These are phyloP conservation scores for Orgyia antiqua DNA, from an alignment of 2,888 invertebrate species.

Conservation along the genomic window DNA sequence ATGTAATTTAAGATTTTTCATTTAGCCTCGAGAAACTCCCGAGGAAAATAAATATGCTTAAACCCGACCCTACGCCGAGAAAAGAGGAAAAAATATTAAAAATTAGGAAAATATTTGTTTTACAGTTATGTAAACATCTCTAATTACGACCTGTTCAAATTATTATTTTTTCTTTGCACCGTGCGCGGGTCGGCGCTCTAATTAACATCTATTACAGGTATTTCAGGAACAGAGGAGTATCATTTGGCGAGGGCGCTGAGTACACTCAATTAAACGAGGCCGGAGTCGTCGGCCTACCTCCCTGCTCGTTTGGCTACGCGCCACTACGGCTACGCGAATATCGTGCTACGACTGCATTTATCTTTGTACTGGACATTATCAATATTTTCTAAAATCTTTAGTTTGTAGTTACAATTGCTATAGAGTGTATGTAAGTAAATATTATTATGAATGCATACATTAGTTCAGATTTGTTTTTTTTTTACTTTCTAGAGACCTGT, in stretches of 20 bases:
- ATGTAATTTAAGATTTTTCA: slow-evolving; percentile 66
- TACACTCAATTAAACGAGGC: slow-evolving; percentile 73
- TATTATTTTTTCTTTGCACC: slow-evolving; percentile 69
- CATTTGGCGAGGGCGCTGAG: slow-evolving; percentile 72
- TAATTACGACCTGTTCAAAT: slow-evolving; percentile 77
- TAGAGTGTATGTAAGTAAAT: too few species aligned
- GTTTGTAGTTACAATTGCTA: too few species aligned
- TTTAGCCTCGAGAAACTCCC: slow-evolving; percentile 53
- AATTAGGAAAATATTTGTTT: slow-evolving; percentile 77
- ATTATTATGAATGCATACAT: too few species aligned
- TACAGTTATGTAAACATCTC: slow-evolving; percentile 76
- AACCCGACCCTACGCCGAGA: slow-evolving; percentile 61
- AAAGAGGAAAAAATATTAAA: slow-evolving; percentile 68
- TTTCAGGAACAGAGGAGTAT: slow-evolving; percentile 70
- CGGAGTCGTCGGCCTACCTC: slow-evolving; percentile 28
- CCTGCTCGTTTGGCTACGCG: slow-evolving; percentile 6
- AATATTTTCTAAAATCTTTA: too few species aligned
- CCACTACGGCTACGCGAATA: slow-evolving; percentile 8
- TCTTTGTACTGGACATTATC: too few species aligned
- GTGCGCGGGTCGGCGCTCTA: slow-evolving; percentile 59
- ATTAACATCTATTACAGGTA: slow-evolving; percentile 77
- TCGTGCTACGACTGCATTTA: slow-evolving; percentile 15
- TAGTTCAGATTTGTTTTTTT: too few species aligned
- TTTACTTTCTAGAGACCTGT: too few species aligned
- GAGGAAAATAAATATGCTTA: slow-evolving; percentile 73